These are phyloP conservation scores for Fragum sueziense DNA, from an alignment of 2,888 invertebrate genomes.

Conservation along the genomic window DNA sequence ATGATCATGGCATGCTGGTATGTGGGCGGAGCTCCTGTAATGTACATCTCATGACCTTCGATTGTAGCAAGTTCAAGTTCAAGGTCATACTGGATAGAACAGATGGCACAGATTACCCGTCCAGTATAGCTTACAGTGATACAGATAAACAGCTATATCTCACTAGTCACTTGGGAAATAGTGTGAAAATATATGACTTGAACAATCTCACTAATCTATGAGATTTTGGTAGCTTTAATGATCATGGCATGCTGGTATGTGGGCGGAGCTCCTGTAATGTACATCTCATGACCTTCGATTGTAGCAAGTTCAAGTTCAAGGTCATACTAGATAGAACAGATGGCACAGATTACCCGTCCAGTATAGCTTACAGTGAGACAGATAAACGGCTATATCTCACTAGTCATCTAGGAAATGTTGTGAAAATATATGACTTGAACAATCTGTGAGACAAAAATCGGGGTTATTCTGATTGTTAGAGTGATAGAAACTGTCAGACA, in stretches of 20 bases:
- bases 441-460: too few species aligned
- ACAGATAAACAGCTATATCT: not conserved
- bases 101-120: not conserved
- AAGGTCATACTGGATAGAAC: not conserved
- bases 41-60: slow-evolving; percentile 4
- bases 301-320: slow-evolving; percentile 4
- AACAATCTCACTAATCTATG: too few species aligned
- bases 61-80: not conserved
- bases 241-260: not conserved
- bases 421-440: not conserved
- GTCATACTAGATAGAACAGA: not conserved
- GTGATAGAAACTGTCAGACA: too few species aligned
- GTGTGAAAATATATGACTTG: not conserved
- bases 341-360: not conserved
- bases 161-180: not conserved
- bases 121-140: not conserved
- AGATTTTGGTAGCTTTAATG: too few species aligned
- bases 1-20: not conserved
- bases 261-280: slow-evolving; percentile 5
- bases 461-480: too few species aligned
- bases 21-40: slow-evolving; percentile 9
- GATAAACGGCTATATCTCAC: not conserved
- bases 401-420: not conserved
- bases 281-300: slow-evolving; percentile 3
- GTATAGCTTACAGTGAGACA: not conserved